Evolutionary conservation across 2,797 vertebrate genomes (phyloP).

Genomic region (Pangasius macronema): DNA sequence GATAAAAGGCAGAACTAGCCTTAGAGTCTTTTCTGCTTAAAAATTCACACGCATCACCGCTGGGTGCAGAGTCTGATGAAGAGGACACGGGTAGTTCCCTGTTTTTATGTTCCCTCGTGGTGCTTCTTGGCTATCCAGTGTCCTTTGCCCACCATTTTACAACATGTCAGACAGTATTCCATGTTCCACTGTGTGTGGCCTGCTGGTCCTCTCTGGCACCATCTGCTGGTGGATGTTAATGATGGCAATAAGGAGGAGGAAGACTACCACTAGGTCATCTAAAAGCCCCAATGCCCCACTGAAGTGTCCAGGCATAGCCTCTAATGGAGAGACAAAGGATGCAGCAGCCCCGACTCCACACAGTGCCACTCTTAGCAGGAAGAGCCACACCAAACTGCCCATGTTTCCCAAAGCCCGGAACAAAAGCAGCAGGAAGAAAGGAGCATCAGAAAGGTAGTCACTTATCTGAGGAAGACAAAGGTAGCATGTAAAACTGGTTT

Average conservation of each 20-base stretch:
- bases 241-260: constrained; percentile 79
- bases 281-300: constrained; percentile 73
- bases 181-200: constrained; percentile 48
- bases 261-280: constrained; percentile 79
- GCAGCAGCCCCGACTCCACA: constrained; percentile 76
- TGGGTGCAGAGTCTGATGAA: not conserved
- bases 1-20: not conserved
- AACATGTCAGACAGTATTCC: constrained; percentile 59
- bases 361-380: constrained; percentile 77
- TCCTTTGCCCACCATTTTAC: constrained; percentile 44
- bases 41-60: not conserved
- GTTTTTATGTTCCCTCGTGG: not conserved
- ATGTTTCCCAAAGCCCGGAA: constrained; percentile 73
- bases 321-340: constrained; percentile 70
- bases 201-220: constrained; percentile 64
- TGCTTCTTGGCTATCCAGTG: constrained; percentile 17
- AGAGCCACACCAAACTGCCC: constrained; percentile 76
- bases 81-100: not conserved
- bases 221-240: constrained; percentile 83
- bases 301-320: constrained; percentile 69
- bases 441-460: constrained; percentile 79
- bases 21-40: not conserved
- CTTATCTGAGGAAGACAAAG: constrained; percentile 66
- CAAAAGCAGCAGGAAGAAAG: constrained; percentile 72
- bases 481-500: not conserved